Base-by-base conservation (phyloP, 2,797 vertebrate genomes). In the Fundulus diaphanus region DNA sequence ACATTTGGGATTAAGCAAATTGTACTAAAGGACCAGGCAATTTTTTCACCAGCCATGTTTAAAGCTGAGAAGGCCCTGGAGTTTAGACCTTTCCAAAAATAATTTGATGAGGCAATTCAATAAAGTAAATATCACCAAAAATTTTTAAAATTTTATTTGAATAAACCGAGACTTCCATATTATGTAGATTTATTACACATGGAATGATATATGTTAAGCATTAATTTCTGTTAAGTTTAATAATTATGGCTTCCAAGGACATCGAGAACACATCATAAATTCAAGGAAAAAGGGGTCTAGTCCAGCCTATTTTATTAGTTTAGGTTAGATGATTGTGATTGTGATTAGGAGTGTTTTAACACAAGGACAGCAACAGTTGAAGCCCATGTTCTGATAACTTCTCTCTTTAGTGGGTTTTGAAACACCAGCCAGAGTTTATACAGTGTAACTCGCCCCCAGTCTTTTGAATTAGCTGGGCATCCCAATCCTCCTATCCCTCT, bases 21-120 rank as follows among this genome's bases (percentile, higher is more conserved):
- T n/a, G 66, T 75, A 66, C 63, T 22, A 27, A 4, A 40, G 65
- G 40, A 65, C n/a, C 31, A 71, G 56, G 20, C 15, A 24, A 68
- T 61, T 74, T 5, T 63, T 54, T 76, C 27, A 46, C 69, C n/a
- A n/a, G 2, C n/a, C 35, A 40, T 40, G 35, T 65, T 40, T 65
- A 22, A 40, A 40, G 35, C 5, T 40, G 61, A 40, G 35, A 13
- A 37, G 33, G 35, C 37, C 11, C 24, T 63, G 35, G 61, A 65
- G 33, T 57, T 29, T 57, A 18, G 29, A 37, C 59, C 20, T 63
- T 2, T 61, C n/a, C 18, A 35, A 61, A 37, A 40, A 33, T 12
- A 5, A 40, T 15, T 12, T 40, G 35, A 9, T 24, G 35, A 4
- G 61, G 33, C 22, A 40, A 40, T 65, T 40, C 61, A 65, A 13